A percentile compares a stretch with the other conserved stretches of the same genome.
phyloP scores from a whole-genome alignment of 2,797 vertebrate genomes.

The Sebastes matsubarae region DNA sequence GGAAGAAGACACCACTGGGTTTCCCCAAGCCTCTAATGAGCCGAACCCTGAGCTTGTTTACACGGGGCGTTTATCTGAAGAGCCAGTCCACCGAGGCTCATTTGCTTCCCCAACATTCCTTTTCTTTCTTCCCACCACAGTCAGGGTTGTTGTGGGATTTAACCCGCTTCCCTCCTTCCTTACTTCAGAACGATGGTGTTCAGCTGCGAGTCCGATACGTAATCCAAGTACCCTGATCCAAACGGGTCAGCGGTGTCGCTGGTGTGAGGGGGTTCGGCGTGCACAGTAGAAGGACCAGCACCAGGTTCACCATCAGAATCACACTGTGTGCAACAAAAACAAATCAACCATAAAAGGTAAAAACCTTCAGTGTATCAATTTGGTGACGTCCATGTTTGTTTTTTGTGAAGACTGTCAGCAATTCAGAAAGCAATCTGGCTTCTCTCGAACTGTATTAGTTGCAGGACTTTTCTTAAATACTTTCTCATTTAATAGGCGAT shows the following conservation, averaged over 20 bases:
- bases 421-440: background rate
- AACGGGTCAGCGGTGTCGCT: slow-evolving; percentile 1
- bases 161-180: slow-evolving; percentile 27
- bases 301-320: background rate
- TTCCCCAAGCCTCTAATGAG: background rate
- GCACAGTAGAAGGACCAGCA: background rate
- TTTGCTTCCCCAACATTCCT: background rate
- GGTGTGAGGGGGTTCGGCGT: background rate
- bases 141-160: background rate
- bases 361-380: background rate
- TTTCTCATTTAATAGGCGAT: background rate
- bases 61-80: background rate
- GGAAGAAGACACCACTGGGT: background rate
- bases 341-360: background rate
- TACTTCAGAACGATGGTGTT: slow-evolving; percentile 73
- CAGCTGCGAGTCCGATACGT: slow-evolving; percentile 80
- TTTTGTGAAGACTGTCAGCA: background rate
- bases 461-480: background rate
- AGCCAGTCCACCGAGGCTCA: background rate
- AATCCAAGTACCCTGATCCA: slow-evolving; percentile 38
- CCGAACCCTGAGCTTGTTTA: background rate
- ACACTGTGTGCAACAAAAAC: slow-evolving; percentile 29
- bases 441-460: background rate
- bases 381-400: background rate
- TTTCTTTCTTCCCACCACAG: background rate